Evolutionary conservation across 37 sponge, comb jelly and placozoan species (phyloP), one percentile per base, ranked within the genome.

Genomic region (Axinella damicornis): DNA sequence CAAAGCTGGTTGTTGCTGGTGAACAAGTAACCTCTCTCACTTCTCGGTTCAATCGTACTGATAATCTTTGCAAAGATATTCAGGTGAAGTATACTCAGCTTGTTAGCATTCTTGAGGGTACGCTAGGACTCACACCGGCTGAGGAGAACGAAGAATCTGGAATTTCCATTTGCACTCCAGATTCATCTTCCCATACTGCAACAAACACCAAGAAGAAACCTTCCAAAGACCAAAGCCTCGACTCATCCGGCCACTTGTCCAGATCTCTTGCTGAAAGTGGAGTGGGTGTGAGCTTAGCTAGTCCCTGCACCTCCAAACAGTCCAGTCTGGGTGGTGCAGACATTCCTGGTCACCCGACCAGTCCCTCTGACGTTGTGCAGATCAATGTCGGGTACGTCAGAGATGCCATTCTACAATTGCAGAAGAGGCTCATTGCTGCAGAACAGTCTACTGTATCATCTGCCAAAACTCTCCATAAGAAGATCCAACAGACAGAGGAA

Each of bases 401-500:
- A 33, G 87, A 85, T 17, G 70, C 87, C 54, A 91, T 85, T 40
- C 71, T 82, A 25, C 46, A 73, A 6, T 57, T 89, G 2, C 90
- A 89, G 52, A 71, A 78, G 64, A 60, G 73, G 33, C 65, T 86
- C 36, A 80, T 85, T 59, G 39, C 32, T 24, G 80, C 81, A n/a
- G 69, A 85, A 33, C 56, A 40, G 30, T 22, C 71, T 2, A 69
- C 87, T 19, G 19, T 86, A 0, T 55, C 65, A 0, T 20, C 37
- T 19, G 31, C 52, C 21, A 46, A 31, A 21, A 67, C 33, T 27
- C 36, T 85, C 1, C 54, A 76, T 5, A 65, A 63, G 67, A 63
- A 82, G 57, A 38, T 91, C 5, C 9, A 54, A 41, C 54, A 38
- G 14, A 65, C 80, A 17, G 82, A 75, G 54, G 57, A 82, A 46